Evolutionary conservation across 2,888 invertebrate genomes (phyloP).

Genomic region (Cephalotes varians): DNA sequence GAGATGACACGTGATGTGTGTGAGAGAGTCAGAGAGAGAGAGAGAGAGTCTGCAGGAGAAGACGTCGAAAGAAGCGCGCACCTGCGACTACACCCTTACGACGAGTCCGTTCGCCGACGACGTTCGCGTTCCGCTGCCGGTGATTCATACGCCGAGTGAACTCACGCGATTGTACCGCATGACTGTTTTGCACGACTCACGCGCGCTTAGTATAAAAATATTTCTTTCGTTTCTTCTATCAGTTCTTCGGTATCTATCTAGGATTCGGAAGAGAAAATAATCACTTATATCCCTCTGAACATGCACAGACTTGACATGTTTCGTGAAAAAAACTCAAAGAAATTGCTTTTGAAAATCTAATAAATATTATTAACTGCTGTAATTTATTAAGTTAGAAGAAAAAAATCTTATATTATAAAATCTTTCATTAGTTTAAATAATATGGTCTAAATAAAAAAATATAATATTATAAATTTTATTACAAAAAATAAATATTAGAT

Average conservation of each 20-base stretch:
- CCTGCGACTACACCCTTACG: constrained; percentile 20
- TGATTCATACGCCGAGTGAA: constrained; percentile 31
- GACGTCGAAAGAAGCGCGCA: neutral
- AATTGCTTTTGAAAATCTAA: neutral
- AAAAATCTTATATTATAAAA: neutral
- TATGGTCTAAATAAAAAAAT: neutral
- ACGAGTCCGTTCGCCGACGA: neutral
- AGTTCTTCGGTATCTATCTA: neutral
- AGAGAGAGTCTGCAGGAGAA: neutral
- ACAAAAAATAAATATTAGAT: neutral
- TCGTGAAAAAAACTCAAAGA: neutral
- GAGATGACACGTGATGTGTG: neutral
- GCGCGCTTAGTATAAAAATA: neutral
- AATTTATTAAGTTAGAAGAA: neutral
- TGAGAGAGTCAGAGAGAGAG: neutral
- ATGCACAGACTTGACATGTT: neutral
- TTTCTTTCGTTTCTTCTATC: neutral
- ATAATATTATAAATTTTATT: neutral
- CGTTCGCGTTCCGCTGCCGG: neutral
- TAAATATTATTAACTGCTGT: neutral
- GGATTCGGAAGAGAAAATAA: neutral
- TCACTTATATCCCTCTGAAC: neutral
- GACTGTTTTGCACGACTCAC: neutral
- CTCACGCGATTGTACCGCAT: neutral
- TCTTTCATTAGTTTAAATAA: neutral